These are phyloP conservation scores for Aleiodes sp. DNA, from an alignment of 1,140 invertebrate genomes.

Conservation along the genomic window DNA sequence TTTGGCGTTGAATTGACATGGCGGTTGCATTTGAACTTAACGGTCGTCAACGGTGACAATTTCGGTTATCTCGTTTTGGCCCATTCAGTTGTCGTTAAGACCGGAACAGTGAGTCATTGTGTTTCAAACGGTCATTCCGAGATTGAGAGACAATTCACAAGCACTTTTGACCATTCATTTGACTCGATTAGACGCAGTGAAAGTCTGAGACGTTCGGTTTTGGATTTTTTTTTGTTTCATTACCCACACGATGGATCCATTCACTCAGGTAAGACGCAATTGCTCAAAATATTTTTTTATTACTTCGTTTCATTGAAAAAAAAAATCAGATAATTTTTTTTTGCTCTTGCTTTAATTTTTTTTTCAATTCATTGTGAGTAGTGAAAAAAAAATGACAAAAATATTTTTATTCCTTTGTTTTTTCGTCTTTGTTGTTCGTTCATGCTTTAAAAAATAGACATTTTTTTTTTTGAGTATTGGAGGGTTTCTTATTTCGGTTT, in stretches of 20 bases:
- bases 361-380: not conserved
- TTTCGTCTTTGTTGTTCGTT: too few species aligned
- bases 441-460: too few species aligned
- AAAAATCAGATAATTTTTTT: not conserved
- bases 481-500: not conserved
- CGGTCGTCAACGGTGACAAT: conserved; percentile 40
- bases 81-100: not conserved
- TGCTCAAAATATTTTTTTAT: not conserved
- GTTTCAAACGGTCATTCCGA: not conserved
- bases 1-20: conserved; percentile 31
- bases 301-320: too few species aligned
- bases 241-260: conserved; percentile 52
- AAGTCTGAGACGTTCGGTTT: not conserved
- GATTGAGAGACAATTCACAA: not conserved
- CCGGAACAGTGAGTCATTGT: not conserved
- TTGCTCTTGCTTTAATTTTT: not conserved
- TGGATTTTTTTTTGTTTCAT: not conserved
- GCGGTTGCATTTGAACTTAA: conserved; percentile 52
- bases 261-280: conserved; percentile 49
- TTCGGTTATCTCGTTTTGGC: not conserved
- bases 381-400: too few species aligned
- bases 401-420: too few species aligned
- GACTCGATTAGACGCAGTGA: not conserved
- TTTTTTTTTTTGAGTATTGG: too few species aligned
- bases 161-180: not conserved